These are phyloP conservation scores for Drosophila prosaltans DNA, from an alignment of 1,140 invertebrate species.

Conservation along the genomic window DNA sequence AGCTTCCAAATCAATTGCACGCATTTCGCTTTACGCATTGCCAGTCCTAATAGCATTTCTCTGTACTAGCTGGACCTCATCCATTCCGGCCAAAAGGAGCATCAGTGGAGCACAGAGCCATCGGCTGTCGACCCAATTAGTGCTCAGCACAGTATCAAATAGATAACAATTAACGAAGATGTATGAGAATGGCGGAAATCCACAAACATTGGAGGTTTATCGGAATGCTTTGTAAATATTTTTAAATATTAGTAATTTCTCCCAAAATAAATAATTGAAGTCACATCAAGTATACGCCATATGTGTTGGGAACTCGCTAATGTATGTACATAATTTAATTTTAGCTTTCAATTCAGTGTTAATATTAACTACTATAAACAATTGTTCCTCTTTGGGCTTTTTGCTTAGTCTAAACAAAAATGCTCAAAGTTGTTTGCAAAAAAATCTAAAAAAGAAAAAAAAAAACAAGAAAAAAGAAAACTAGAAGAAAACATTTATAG, in stretches of 20 bases:
- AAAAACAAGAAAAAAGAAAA: slow-evolving; percentile 10
- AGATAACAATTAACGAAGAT: slow-evolving; percentile 76
- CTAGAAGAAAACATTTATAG: not conserved
- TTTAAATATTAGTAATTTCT: not conserved
- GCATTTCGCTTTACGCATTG: slow-evolving; percentile 74
- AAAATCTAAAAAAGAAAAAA: slow-evolving; percentile 10
- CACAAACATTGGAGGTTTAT: slow-evolving; percentile 36
- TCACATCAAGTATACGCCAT: slow-evolving; percentile 71
- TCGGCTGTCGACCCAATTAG: slow-evolving; percentile 67
- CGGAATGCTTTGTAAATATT: slow-evolving; percentile 48
- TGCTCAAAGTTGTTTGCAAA: slow-evolving; percentile 63
- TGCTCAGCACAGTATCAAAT: slow-evolving; percentile 37
- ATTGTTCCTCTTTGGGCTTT: slow-evolving; percentile 67
- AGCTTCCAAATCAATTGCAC: slow-evolving; percentile 71
- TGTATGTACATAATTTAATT: slow-evolving; percentile 47
- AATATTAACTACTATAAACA: slow-evolving; percentile 28
- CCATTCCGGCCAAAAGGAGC: slow-evolving; percentile 16
- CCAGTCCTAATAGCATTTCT: slow-evolving; percentile 80
- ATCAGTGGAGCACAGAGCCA: slow-evolving; percentile 27
- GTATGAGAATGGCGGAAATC: slow-evolving; percentile 34
- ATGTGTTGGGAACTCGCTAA: slow-evolving; percentile 32
- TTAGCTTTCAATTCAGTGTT: slow-evolving; percentile 26
- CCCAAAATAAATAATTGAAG: slow-evolving; percentile 45
- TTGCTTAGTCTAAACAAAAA: slow-evolving; percentile 54
- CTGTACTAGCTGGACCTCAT: slow-evolving; percentile 50